These are phyloP conservation scores for Clostera curtula DNA, from an alignment of 2,888 invertebrate species.

Conservation along the genomic window DNA sequence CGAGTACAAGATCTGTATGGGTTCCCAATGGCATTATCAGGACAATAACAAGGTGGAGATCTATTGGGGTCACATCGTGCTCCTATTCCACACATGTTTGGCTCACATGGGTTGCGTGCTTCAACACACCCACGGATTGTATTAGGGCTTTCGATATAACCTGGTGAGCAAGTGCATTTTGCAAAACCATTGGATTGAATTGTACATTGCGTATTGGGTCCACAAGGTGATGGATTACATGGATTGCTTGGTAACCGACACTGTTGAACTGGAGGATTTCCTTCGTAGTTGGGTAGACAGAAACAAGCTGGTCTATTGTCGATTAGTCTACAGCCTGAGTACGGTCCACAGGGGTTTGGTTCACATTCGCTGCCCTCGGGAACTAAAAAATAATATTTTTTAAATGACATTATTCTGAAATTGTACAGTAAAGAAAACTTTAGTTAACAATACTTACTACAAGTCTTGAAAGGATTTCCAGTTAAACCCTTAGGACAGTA, in stretches of 20 bases:
- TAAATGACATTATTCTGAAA: background rate
- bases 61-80: conserved; percentile 87
- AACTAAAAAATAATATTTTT: conserved; percentile 81
- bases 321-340: conserved; percentile 87
- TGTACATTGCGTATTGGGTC: conserved; percentile 90
- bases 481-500: conserved; percentile 92
- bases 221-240: conserved; percentile 90
- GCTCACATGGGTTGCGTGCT: conserved; percentile 86
- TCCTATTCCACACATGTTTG: conserved; percentile 85
- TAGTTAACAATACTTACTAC: conserved; percentile 82
- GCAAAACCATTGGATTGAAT: conserved; percentile 86
- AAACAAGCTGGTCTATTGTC: conserved; percentile 87
- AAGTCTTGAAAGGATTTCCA: conserved; percentile 92
- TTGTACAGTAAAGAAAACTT: no score
- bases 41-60: conserved; percentile 89
- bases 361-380: conserved; percentile 90
- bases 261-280: conserved; percentile 83
- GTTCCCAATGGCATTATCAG: conserved; percentile 87
- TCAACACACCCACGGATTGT: conserved; percentile 90
- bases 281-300: conserved; percentile 91
- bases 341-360: conserved; percentile 88
- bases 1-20: conserved; percentile 83
- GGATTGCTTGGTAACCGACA: conserved; percentile 85
- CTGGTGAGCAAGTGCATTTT: conserved; percentile 89
- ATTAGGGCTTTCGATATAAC: conserved; percentile 90